Evolutionary conservation across 2,113 vertebrate genomes (phyloP).

Genomic region (Hippocampus barbouri): DNA sequence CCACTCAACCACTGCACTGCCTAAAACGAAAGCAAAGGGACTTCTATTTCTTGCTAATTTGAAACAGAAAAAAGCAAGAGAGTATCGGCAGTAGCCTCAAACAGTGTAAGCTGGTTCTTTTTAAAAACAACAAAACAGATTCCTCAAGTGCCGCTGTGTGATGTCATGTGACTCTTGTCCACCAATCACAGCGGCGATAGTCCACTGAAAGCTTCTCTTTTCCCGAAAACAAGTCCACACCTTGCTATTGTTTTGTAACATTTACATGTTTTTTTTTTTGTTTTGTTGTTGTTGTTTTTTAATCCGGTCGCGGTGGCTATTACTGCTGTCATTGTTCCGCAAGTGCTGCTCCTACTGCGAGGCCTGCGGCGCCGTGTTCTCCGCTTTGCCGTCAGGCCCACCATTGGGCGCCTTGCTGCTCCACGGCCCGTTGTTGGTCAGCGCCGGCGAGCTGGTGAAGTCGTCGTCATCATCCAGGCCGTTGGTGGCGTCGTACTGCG

Average conservation of each 20-base stretch:
- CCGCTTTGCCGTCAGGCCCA: slow-evolving; percentile 90
- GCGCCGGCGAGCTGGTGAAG: slow-evolving; percentile 93
- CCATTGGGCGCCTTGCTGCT: slow-evolving; percentile 85
- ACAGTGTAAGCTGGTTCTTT: slow-evolving; percentile 29
- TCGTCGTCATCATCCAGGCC: slow-evolving; percentile 98
- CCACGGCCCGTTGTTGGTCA: slow-evolving; percentile 94
- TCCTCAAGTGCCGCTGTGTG: slow-evolving; percentile 37
- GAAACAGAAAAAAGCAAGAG: slow-evolving; percentile 58
- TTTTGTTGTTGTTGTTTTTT: background rate
- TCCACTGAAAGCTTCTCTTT: background rate
- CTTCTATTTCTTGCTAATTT: slow-evolving; percentile 62
- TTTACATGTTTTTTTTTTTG: background rate
- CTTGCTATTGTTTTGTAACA: slow-evolving; percentile 8
- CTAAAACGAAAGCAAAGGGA: slow-evolving; percentile 6
- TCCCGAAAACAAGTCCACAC: slow-evolving; percentile 17
- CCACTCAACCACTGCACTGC: background rate
- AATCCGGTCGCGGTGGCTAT: slow-evolving; percentile 37
- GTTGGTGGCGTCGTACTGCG: slow-evolving; percentile 97
- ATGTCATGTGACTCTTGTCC: slow-evolving; percentile 51
- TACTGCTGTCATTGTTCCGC: slow-evolving; percentile 50
- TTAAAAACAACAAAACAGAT: slow-evolving; percentile 26
- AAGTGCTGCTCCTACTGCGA: slow-evolving; percentile 79
- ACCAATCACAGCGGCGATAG: slow-evolving; percentile 50
- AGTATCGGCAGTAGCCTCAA: slow-evolving; percentile 64
- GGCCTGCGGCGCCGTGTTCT: slow-evolving; percentile 91